Evolutionary conservation across 2,113 vertebrate species (phyloP).

Genomic region (Egretta garzetta): DNA sequence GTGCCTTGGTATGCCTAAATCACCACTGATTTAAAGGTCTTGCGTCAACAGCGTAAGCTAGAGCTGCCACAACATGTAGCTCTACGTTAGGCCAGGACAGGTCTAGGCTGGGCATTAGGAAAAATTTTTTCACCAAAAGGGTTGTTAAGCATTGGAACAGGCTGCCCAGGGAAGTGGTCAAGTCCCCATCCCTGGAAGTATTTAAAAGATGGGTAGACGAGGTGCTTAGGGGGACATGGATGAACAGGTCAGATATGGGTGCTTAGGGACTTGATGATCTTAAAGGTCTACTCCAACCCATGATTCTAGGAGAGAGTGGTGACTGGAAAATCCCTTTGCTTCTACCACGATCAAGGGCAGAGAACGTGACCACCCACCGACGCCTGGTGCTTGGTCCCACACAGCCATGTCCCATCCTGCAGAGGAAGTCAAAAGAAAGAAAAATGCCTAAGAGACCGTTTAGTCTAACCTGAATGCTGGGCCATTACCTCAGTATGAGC

Average conservation of each 20-base stretch:
- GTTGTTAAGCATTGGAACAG: no score
- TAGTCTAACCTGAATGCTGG: not conserved
- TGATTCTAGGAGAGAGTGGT: not conserved
- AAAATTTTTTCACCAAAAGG: no score
- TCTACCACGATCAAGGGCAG: not conserved
- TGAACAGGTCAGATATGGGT: no score
- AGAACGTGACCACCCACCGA: not conserved
- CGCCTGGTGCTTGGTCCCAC: not conserved
- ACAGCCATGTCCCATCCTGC: not conserved
- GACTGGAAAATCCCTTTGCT: not conserved
- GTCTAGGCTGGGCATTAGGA: no score
- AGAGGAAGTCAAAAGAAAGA: not conserved
- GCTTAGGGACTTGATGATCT: no score
- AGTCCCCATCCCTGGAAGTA: no score
- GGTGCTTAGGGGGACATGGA: no score
- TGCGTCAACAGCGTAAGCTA: not conserved
- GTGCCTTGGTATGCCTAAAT: not conserved
- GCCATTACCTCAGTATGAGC: not conserved
- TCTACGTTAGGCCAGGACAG: not conserved
- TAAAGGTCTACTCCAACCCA: no score
- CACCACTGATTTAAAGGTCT: not conserved
- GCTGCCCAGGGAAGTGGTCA: no score
- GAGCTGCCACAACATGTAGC: fast-evolving
- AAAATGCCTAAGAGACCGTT: not conserved
- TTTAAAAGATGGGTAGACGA: no score